phyloP scores from a whole-genome alignment of 2,797 vertebrate genomes.

The Halcyon badia region DNA sequence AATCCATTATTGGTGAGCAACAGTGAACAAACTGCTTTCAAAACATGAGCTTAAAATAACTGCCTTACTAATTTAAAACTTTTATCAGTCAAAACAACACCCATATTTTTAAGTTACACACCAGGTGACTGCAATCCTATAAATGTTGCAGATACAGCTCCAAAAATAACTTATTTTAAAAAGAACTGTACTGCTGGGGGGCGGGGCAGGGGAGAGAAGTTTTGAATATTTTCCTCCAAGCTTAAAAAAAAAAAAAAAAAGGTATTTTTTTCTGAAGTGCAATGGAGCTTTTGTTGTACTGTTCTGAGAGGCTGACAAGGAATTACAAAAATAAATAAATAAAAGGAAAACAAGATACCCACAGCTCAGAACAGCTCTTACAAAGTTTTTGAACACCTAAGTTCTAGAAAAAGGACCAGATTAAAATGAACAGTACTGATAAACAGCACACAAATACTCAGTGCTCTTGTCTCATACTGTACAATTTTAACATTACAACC shows the following conservation, averaged over 20 bases:
- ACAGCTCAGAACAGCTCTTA: not conserved
- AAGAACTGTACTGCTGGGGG: not conserved
- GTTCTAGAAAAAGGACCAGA: not conserved
- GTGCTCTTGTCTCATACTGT: not conserved
- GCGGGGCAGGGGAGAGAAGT: no score
- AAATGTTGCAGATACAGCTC: not conserved
- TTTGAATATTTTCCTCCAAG: not conserved
- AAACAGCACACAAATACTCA: not conserved
- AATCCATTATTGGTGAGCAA: not conserved
- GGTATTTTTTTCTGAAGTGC: not conserved
- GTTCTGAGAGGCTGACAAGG: not conserved
- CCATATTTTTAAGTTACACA: not conserved
- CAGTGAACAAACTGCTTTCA: not conserved
- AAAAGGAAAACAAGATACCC: not conserved
- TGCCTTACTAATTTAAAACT: not conserved
- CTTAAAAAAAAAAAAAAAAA: rapidly evolving
- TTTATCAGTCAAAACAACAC: not conserved
- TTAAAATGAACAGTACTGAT: not conserved
- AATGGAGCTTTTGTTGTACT: not conserved
- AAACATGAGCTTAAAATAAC: not conserved
- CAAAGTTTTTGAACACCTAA: not conserved
- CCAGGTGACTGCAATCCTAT: not conserved
- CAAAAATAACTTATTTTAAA: not conserved
- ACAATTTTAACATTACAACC: not conserved
- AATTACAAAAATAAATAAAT: not conserved